phyloP scores from a whole-genome alignment of 1,140 invertebrate species.

The Acyrthosiphon pisum region DNA sequence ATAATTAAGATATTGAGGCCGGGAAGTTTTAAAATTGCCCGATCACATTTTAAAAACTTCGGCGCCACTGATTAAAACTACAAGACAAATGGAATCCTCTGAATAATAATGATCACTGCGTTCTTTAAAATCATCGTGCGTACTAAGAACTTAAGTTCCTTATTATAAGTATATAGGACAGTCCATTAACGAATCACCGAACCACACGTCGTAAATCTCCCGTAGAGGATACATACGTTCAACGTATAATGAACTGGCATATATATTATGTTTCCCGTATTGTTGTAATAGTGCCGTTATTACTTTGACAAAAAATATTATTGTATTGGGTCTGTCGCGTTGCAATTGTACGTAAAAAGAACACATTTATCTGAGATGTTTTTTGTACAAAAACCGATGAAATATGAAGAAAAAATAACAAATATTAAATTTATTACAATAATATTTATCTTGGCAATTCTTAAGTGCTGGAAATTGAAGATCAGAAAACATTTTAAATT shows the following conservation, averaged over 20 bases:
- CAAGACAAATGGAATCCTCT: not conserved
- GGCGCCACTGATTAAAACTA: too few species aligned
- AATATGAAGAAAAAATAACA: not conserved
- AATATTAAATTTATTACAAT: not conserved
- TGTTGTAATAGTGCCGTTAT: not conserved
- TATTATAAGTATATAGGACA: not conserved
- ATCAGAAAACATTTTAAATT: not conserved
- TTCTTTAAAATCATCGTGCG: not conserved
- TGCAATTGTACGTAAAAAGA: not conserved
- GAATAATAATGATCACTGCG: not conserved
- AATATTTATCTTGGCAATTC: not conserved
- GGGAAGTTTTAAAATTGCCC: too few species aligned
- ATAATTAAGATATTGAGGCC: too few species aligned
- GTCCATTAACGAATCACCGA: not conserved
- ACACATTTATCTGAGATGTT: not conserved
- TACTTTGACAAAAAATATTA: slow-evolving; percentile 2
- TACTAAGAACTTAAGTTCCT: not conserved
- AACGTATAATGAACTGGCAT: not conserved
- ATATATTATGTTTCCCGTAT: not conserved
- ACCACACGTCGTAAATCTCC: slow-evolving; percentile 1
- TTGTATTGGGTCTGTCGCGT: not conserved
- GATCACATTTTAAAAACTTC: too few species aligned
- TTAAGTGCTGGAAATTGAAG: not conserved
- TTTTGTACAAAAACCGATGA: not conserved
- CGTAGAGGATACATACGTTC: not conserved